Evolutionary conservation across 2,113 vertebrate genomes (phyloP).

Genomic region (Chaetops frenatus): DNA sequence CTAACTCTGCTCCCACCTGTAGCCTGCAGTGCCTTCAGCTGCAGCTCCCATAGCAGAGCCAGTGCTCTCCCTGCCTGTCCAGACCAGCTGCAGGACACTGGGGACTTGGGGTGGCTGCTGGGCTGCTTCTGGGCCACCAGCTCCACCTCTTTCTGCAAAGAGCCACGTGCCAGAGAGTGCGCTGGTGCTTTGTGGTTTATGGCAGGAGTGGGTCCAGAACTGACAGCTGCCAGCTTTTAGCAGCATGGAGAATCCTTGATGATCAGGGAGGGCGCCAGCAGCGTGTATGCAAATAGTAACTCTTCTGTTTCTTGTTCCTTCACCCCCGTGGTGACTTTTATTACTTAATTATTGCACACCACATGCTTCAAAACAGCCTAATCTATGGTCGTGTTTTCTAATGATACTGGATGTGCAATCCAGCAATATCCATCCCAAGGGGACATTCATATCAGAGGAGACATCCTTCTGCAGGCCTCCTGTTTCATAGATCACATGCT

Average conservation of each 20-base stretch:
- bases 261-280: not conserved
- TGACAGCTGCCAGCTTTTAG: not conserved
- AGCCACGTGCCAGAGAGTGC: rapidly evolving
- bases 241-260: not conserved
- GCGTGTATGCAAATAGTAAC: conserved; percentile 68
- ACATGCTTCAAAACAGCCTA: conserved; percentile 80
- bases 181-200: not conserved
- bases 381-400: conserved; percentile 72
- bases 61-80: too few species aligned
- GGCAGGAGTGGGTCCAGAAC: not conserved
- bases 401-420: conserved; percentile 62
- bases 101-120: not conserved
- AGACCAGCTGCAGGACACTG: not conserved
- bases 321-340: conserved; percentile 88
- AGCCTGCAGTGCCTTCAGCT: not conserved
- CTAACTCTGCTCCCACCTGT: not conserved
- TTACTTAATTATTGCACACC: conserved; percentile 94
- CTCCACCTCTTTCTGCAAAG: not conserved
- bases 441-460: conserved; percentile 45
- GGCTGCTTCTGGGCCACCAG: not conserved
- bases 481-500: conserved; percentile 5
- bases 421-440: conserved; percentile 61
- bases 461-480: conserved; percentile 46
- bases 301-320: conserved; percentile 54
- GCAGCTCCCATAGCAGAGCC: not conserved